A percentile compares a stretch with the other conserved stretches of the same genome.
Conservation (phyloP, 1,140 invertebrate species). For the Cecropterus lyciades region DNA sequence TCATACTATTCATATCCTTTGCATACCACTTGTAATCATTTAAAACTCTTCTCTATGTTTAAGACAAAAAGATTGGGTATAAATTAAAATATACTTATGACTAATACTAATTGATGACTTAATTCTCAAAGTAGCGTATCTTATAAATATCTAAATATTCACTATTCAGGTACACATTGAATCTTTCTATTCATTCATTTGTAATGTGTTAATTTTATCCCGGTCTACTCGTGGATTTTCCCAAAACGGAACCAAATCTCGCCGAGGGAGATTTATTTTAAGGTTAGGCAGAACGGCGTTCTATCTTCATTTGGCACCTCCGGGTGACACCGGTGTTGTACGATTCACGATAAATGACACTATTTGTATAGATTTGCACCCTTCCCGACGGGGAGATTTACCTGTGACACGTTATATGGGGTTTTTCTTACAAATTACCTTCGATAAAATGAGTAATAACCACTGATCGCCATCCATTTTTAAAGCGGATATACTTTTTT, state of each 20-base stretch:
- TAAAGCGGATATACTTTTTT: neutral
- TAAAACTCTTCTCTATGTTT: too few species aligned
- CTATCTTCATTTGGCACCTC: constrained; percentile 59
- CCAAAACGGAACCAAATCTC: neutral
- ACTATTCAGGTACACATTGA: too few species aligned
- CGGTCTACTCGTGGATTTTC: too few species aligned
- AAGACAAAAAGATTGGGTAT: too few species aligned
- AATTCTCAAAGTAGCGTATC: too few species aligned
- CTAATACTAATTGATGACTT: too few species aligned
- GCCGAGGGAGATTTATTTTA: constrained; percentile 52
- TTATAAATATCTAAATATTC: too few species aligned
- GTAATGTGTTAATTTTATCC: too few species aligned
- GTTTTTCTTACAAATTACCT: constrained; percentile 28
- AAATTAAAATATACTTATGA: too few species aligned
- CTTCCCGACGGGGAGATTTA: constrained; percentile 35
- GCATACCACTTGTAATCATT: too few species aligned
- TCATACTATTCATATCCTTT: too few species aligned
- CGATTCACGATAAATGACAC: constrained; percentile 59
- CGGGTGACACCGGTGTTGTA: constrained; percentile 50
- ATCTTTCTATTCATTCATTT: too few species aligned
- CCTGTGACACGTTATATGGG: constrained; percentile 28
- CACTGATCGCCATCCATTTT: constrained; percentile 10
- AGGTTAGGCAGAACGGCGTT: constrained; percentile 49
- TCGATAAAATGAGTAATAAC: constrained; percentile 32
- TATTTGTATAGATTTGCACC: constrained; percentile 69